These are phyloP conservation scores for Hyperoodon ampullatus DNA, from an alignment of 2,113 vertebrate species.

Conservation along the genomic window DNA sequence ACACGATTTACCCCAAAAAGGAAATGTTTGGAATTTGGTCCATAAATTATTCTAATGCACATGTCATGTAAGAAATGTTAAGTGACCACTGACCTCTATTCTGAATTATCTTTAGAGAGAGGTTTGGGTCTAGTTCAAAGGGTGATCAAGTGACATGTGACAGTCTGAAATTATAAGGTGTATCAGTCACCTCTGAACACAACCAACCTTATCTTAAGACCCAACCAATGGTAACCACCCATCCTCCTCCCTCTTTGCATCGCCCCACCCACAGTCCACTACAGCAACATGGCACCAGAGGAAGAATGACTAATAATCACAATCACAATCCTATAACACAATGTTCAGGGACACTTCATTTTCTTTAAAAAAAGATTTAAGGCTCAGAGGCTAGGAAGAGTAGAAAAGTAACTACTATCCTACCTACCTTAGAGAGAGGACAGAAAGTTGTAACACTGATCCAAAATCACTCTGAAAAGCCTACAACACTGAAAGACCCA, in stretches of 20 bases:
- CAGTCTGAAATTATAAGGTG: conserved; percentile 59
- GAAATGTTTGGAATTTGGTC: conserved; percentile 12
- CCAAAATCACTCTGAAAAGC: not conserved
- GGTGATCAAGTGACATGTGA: not conserved
- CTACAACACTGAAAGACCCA: not conserved
- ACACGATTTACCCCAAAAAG: conserved; percentile 27
- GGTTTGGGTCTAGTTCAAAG: not conserved
- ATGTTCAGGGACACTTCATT: not conserved
- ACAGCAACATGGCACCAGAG: not conserved
- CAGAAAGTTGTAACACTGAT: not conserved
- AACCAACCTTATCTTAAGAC: conserved; percentile 51
- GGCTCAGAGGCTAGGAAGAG: not conserved
- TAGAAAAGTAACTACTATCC: not conserved
- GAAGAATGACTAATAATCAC: not conserved
- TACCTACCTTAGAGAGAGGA: not conserved
- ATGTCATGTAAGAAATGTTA: not conserved
- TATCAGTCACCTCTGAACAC: conserved; percentile 37
- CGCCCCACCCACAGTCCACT: not conserved
- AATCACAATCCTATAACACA: not conserved
- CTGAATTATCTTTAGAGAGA: not conserved
- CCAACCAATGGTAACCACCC: not conserved
- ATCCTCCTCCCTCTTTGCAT: not conserved
- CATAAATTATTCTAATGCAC: not conserved
- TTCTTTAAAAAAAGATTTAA: not conserved
- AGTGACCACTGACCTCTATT: not conserved